A percentile compares a stretch with the other conserved stretches of the same genome.
These are phyloP conservation scores for Ia io DNA, from an alignment of 2,113 vertebrate species.

Conservation along the genomic window DNA sequence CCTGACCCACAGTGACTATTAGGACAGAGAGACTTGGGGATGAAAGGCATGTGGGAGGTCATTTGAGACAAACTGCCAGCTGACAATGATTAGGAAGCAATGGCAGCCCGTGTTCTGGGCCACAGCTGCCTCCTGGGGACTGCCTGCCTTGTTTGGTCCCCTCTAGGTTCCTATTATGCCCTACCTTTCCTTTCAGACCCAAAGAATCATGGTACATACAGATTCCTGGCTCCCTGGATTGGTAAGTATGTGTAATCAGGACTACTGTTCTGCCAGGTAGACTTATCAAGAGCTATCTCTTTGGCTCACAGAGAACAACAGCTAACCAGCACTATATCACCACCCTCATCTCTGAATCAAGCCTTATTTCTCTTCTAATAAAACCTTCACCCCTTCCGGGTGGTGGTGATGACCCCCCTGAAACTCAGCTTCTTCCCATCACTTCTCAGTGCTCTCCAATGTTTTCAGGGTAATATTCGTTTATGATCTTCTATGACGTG, in stretches of 20 bases:
- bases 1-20: background rate
- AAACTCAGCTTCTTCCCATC: background rate
- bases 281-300: background rate
- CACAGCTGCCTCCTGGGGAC: background rate
- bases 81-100: background rate
- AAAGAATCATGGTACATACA: slow-evolving; percentile 77
- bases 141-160: background rate
- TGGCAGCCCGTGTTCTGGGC: background rate
- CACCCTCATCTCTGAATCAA: background rate
- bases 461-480: background rate
- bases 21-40: background rate
- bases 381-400: background rate
- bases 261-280: background rate
- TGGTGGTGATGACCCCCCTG: fast-evolving
- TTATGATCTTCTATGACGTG: background rate
- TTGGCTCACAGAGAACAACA: background rate
- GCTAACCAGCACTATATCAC: background rate
- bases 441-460: background rate
- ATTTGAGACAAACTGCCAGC: background rate
- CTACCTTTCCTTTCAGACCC: slow-evolving; percentile 80
- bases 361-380: background rate
- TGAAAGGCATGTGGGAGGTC: background rate
- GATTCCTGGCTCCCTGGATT: slow-evolving; percentile 83
- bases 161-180: background rate
- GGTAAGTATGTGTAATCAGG: slow-evolving; percentile 77